Conservation (phyloP, 2,888 invertebrate species). For the Idaea straminata region DNA sequence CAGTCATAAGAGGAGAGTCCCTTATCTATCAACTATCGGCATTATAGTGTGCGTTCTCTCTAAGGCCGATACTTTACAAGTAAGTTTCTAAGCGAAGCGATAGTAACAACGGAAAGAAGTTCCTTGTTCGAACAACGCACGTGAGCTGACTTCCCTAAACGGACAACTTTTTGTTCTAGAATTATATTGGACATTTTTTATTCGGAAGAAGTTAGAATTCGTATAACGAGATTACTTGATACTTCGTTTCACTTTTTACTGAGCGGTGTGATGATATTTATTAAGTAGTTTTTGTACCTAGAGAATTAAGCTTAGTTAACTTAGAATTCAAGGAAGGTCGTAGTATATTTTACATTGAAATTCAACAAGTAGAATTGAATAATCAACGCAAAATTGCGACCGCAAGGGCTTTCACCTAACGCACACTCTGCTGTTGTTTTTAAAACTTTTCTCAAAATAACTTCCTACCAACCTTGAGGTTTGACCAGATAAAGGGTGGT, state of each 20-base stretch:
- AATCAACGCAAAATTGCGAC: too few species aligned
- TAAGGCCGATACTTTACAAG: conserved; percentile 47
- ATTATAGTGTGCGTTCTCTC: neutral
- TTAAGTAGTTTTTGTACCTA: neutral
- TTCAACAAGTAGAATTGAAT: too few species aligned
- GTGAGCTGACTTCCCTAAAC: conserved; percentile 54
- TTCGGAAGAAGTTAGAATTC: neutral
- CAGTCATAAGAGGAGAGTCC: too few species aligned
- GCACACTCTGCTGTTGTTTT: too few species aligned
- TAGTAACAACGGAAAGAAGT: conserved; percentile 60
- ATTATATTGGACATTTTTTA: conserved; percentile 17
- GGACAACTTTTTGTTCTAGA: conserved; percentile 33
- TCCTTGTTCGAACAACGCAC: conserved; percentile 30
- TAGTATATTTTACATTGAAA: too few species aligned
- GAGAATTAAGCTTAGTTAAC: too few species aligned
- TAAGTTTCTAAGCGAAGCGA: conserved; percentile 58
- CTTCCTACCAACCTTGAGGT: too few species aligned
- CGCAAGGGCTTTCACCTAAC: too few species aligned
- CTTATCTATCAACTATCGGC: too few species aligned
- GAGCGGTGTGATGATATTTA: neutral
- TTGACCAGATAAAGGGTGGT: too few species aligned
- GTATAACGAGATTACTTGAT: neutral
- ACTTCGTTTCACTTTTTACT: neutral
- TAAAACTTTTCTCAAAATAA: too few species aligned
- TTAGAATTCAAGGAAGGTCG: too few species aligned